These are phyloP conservation scores for Dromiciops gliroides DNA, from an alignment of 2,113 vertebrate species.

Conservation along the genomic window DNA sequence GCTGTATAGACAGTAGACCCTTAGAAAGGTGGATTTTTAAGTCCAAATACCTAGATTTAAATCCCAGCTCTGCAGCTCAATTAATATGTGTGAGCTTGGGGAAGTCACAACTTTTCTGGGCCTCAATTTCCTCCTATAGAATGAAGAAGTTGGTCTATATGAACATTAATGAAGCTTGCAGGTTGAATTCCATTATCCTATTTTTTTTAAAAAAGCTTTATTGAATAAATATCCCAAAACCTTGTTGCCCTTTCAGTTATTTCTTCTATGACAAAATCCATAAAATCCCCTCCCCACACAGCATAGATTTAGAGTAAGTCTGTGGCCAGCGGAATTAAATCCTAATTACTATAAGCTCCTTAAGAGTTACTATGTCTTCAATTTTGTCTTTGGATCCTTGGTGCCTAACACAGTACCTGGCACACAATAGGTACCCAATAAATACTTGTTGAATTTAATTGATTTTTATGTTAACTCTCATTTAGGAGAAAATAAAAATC, in stretches of 20 bases:
- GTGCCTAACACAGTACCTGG: not conserved
- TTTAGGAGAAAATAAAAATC: not conserved
- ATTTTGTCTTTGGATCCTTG: not conserved
- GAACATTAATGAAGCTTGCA: slow-evolving; percentile 53
- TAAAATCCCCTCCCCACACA: not conserved
- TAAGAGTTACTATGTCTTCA: not conserved
- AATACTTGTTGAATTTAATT: not conserved
- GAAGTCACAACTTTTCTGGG: slow-evolving; percentile 28
- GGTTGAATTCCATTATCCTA: slow-evolving; percentile 68
- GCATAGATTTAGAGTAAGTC: not conserved
- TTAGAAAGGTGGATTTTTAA: not conserved
- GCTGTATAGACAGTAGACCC: not conserved
- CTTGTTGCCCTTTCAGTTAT: not conserved
- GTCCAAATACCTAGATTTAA: slow-evolving; percentile 31
- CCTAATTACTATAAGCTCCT: not conserved
- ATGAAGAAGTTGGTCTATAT: slow-evolving; percentile 52
- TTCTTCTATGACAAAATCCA: not conserved
- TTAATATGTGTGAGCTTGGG: slow-evolving; percentile 42
- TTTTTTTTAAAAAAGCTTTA: slow-evolving; percentile 16
- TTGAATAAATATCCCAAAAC: not conserved
- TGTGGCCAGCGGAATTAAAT: not conserved
- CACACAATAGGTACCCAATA: not conserved
- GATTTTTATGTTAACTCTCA: not conserved
- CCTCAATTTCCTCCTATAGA: slow-evolving; percentile 35
- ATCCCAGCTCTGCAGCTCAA: slow-evolving; percentile 42